A percentile compares a stretch with the other conserved stretches of the same genome.
Conservation (phyloP, 2,113 vertebrate genomes). For the Mastomys coucha region DNA sequence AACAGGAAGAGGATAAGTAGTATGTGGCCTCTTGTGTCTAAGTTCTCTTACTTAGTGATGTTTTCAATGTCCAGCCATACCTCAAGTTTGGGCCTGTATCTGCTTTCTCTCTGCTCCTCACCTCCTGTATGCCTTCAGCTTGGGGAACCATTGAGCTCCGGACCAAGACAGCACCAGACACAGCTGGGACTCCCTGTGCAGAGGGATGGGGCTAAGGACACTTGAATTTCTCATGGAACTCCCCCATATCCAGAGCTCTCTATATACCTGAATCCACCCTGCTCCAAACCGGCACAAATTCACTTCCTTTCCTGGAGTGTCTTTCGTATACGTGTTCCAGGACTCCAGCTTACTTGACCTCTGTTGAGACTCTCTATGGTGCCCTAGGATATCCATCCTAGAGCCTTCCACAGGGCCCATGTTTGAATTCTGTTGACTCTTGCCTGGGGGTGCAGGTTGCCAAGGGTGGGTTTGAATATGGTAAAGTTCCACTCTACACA, state of each 20-base stretch:
- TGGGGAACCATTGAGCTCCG: background rate
- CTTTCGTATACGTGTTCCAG: background rate
- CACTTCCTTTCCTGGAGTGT: too few relatives aligned
- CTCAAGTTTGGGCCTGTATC: background rate
- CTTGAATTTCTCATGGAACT: background rate
- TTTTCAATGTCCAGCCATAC: background rate
- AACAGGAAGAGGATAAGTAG: background rate
- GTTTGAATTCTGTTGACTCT: background rate
- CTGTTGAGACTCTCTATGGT: background rate
- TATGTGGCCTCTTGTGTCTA: background rate
- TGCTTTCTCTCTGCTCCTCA: accelerated
- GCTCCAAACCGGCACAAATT: background rate
- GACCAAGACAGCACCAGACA: background rate
- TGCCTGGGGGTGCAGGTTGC: background rate
- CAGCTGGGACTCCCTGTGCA: background rate
- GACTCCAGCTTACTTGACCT: background rate
- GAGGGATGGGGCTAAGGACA: background rate
- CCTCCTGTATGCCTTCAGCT: background rate
- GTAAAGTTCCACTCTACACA: too few relatives aligned
- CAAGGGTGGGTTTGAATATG: too few relatives aligned
- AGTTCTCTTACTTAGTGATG: background rate
- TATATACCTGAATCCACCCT: background rate
- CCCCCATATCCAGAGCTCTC: background rate
- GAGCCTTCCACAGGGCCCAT: background rate
- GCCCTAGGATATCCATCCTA: background rate